Conservation (phyloP, 1,140 invertebrate genomes). For the fruit fly (Drosophila melanogaster) region Release_6_plus_ISO1_MT NT_033777.3:27886001-27886500, state of each 20-base stretch:
- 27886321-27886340: conserved; percentile 45
- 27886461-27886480: not conserved
- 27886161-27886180: conserved; percentile 64
- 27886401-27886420: conserved; percentile 21
- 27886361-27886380: conserved; percentile 79
- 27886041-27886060: conserved; percentile 43
- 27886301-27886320: conserved; percentile 49
- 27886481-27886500: conserved; percentile 9
- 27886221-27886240: conserved; percentile 30
- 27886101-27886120: conserved; percentile 56
- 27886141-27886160: conserved; percentile 66
- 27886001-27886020: conserved; percentile 14
- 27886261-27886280: conserved; percentile 81
- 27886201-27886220: conserved; percentile 43
- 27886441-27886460: conserved; percentile 28
- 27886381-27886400: conserved; percentile 47
- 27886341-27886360: conserved; percentile 65
- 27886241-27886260: conserved; percentile 56
- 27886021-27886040: conserved; percentile 1
- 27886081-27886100: conserved; percentile 80
- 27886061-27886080: conserved; percentile 81
- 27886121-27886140: conserved; percentile 34
- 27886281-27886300: conserved; percentile 77
- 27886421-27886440: conserved; percentile 9
- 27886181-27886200: not conserved